Conservation (phyloP, 2,113 vertebrate genomes). For the Drymodes brunneopygia region DNA sequence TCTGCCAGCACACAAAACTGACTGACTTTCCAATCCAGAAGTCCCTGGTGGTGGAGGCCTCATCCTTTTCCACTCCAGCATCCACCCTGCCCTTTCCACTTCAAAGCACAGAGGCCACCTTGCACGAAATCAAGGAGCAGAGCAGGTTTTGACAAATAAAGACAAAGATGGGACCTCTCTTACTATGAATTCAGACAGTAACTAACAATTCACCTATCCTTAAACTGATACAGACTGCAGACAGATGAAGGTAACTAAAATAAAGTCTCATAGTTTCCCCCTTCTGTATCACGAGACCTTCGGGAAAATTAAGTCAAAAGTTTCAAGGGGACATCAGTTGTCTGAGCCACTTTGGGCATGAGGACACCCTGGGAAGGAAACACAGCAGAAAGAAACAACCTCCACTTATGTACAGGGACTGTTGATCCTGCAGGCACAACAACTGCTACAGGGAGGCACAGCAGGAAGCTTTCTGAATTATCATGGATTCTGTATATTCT, state of each 20-base stretch:
- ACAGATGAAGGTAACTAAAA: not conserved
- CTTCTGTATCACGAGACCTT: not conserved
- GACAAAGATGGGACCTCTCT: not conserved
- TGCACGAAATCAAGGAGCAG: not conserved
- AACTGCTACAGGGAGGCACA: not conserved
- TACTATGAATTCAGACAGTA: not conserved
- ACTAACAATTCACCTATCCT: not conserved
- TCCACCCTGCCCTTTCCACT: not conserved
- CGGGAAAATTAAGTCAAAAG: not conserved
- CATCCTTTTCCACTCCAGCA: not conserved
- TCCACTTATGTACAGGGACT: not conserved
- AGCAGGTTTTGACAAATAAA: not conserved
- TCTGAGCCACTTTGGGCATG: not conserved
- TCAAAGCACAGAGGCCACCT: not conserved
- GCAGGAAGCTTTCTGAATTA: not conserved
- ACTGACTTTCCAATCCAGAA: not conserved
- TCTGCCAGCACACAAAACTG: not conserved
- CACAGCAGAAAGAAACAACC: not conserved
- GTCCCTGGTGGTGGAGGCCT: not conserved
- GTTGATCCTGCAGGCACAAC: not conserved
- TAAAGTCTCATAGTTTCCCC: not conserved
- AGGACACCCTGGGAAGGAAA: not conserved
- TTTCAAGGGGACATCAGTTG: not conserved
- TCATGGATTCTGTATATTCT: no score
- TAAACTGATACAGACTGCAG: not conserved